phyloP scores from a whole-genome alignment of 2,888 invertebrate genomes.

The Yponomeuta cagnagella region DNA sequence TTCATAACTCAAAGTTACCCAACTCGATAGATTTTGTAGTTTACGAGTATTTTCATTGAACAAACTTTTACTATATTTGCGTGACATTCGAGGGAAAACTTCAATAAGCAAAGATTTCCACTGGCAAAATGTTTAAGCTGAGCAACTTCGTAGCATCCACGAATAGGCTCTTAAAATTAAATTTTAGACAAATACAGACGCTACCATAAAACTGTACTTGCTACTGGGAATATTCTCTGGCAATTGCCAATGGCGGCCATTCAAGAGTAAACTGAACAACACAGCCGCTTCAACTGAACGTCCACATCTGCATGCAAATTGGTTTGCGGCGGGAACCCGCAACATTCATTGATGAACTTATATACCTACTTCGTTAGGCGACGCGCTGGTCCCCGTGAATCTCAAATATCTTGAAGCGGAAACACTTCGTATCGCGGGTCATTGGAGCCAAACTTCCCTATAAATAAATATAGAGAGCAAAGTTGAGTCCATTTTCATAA shows the following conservation, averaged over 20 bases:
- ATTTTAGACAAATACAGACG: neutral
- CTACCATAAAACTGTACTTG: neutral
- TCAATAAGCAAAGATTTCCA: no score
- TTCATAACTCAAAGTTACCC: neutral
- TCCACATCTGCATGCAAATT: slow-evolving; percentile 3
- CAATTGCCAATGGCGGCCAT: neutral
- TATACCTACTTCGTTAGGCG: neutral
- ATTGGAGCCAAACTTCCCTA: neutral
- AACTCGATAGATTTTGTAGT: neutral
- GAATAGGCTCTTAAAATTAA: neutral
- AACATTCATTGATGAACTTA: neutral
- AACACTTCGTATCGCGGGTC: neutral
- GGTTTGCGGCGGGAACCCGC: neutral
- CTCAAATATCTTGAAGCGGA: neutral
- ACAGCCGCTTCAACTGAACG: slow-evolving; percentile 3
- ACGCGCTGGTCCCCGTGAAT: neutral
- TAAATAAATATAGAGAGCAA: neutral
- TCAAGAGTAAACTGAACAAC: neutral
- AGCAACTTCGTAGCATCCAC: neutral
- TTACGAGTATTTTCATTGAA: neutral
- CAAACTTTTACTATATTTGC: neutral
- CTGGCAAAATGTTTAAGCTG: no score
- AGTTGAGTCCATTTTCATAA: slow-evolving; percentile 1
- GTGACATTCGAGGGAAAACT: no score
- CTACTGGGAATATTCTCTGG: neutral